Conservation (phyloP, 2,797 vertebrate genomes). For the Acipenser oxyrinchus region DNA sequence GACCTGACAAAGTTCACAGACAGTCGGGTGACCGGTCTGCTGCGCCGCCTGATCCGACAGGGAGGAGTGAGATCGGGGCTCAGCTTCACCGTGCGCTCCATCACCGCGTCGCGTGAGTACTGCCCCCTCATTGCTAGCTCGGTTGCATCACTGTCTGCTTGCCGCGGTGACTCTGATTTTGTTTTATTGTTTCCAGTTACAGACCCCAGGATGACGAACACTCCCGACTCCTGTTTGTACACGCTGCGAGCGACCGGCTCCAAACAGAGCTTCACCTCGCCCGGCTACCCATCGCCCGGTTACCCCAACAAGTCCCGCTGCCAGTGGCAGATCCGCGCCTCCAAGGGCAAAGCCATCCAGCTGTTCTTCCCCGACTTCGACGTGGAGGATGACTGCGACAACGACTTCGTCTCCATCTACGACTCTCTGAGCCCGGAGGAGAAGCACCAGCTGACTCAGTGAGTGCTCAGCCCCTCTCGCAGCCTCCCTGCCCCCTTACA, state of each 20-base stretch:
- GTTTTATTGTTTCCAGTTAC: slow-evolving; percentile 40
- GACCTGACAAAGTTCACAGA: slow-evolving; percentile 46
- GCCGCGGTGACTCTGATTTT: slow-evolving; percentile 7
- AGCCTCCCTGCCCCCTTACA: neutral
- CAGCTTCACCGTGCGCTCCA: slow-evolving; percentile 31
- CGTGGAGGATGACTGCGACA: slow-evolving; percentile 60
- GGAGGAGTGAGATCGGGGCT: neutral
- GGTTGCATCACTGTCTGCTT: neutral
- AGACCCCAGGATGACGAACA: slow-evolving; percentile 58
- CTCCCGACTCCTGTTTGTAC: slow-evolving; percentile 36
- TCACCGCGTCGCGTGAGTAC: slow-evolving; percentile 48
- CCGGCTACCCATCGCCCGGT: slow-evolving; percentile 26
- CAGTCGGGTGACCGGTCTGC: slow-evolving; percentile 39
- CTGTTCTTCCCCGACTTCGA: slow-evolving; percentile 54
- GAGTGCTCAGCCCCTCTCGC: slow-evolving; percentile 29
- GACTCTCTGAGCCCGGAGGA: slow-evolving; percentile 62
- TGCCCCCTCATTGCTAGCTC: no score
- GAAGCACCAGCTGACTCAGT: slow-evolving; percentile 59
- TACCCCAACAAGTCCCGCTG: slow-evolving; percentile 47
- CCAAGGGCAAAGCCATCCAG: slow-evolving; percentile 30
- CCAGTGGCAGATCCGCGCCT: slow-evolving; percentile 66
- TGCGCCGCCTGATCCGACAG: slow-evolving; percentile 30
- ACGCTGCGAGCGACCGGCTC: slow-evolving; percentile 35
- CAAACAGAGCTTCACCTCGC: slow-evolving; percentile 27
- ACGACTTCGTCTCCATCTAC: slow-evolving; percentile 60